These are phyloP conservation scores for Hecatera dysodea DNA, from an alignment of 2,888 invertebrate genomes.

Conservation along the genomic window DNA sequence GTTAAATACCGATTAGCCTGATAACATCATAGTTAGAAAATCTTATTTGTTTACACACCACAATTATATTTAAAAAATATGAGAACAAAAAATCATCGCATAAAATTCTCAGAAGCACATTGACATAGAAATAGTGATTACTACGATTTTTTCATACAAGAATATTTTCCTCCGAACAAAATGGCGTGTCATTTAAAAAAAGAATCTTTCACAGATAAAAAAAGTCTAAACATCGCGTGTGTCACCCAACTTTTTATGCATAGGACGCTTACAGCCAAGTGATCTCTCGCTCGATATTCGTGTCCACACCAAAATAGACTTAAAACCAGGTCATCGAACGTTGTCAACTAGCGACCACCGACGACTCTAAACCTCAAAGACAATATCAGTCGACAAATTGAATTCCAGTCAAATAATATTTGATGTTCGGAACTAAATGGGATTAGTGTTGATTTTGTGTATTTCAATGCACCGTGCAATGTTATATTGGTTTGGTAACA, in stretches of 20 bases:
- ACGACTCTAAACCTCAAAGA: slow-evolving; percentile 57
- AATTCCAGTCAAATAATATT: slow-evolving; percentile 59
- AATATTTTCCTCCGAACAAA: slow-evolving; percentile 2
- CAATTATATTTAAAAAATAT: no score
- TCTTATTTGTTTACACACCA: no score
- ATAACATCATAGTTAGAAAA: not conserved
- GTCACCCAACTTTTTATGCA: slow-evolving; percentile 65
- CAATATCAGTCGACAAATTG: slow-evolving; percentile 65
- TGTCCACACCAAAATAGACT: slow-evolving; percentile 77
- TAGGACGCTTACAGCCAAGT: slow-evolving; percentile 70
- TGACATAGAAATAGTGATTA: not conserved
- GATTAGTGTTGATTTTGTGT: slow-evolving; percentile 38
- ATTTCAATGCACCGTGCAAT: slow-evolving; percentile 15
- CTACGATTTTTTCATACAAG: not conserved
- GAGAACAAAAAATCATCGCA: not conserved
- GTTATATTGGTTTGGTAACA: slow-evolving; percentile 12
- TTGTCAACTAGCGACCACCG: slow-evolving; percentile 65
- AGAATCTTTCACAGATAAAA: slow-evolving; percentile 41
- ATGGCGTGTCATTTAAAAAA: slow-evolving; percentile 4
- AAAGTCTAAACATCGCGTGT: slow-evolving; percentile 56
- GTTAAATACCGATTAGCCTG: not conserved
- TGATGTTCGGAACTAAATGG: slow-evolving; percentile 30
- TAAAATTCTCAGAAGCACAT: not conserved
- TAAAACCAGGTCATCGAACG: slow-evolving; percentile 84
- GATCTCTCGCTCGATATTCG: slow-evolving; percentile 70